These are phyloP conservation scores for Neoniphon sammara DNA, from an alignment of 2,797 vertebrate genomes.

Conservation along the genomic window DNA sequence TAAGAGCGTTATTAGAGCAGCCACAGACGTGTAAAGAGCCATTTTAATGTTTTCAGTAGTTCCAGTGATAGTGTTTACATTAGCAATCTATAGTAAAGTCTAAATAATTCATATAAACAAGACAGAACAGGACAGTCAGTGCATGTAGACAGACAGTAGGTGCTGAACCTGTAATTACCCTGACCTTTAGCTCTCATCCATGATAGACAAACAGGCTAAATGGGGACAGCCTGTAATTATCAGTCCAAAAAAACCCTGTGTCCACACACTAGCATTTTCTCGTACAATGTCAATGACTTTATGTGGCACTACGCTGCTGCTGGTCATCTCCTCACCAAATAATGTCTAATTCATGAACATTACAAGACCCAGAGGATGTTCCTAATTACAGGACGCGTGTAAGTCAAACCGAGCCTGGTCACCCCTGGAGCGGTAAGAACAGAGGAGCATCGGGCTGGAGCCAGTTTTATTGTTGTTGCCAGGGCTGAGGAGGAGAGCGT, in stretches of 20 bases:
- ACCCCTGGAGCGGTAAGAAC: conserved; percentile 68
- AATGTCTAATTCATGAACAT: conserved; percentile 68
- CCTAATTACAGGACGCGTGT: conserved; percentile 74
- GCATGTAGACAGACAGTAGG: conserved; percentile 40
- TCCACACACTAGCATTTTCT: conserved; percentile 50
- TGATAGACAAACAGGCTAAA: conserved; percentile 49
- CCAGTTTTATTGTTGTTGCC: conserved; percentile 73
- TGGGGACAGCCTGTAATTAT: conserved; percentile 61
- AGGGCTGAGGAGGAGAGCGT: conserved; percentile 65
- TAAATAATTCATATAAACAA: conserved; percentile 17
- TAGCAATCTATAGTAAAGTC: conserved; percentile 29
- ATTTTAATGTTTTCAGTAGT: not conserved
- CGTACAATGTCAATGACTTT: conserved; percentile 39
- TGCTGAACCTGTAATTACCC: conserved; percentile 65
- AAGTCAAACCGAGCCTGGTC: conserved; percentile 66
- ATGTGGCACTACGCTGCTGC: conserved; percentile 1
- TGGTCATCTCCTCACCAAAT: conserved; percentile 57
- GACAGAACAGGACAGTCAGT: conserved; percentile 21
- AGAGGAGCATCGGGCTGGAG: conserved; percentile 69
- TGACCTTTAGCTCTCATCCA: conserved; percentile 54
- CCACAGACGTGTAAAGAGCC: not conserved
- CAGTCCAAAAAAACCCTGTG: conserved; percentile 34
- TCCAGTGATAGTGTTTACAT: conserved; percentile 17
- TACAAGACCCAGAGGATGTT: conserved; percentile 74
- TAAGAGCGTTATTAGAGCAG: conserved; percentile 18